Evolutionary conservation across 2,888 invertebrate species (phyloP).

Genomic region (Linnaemya vulpina): DNA sequence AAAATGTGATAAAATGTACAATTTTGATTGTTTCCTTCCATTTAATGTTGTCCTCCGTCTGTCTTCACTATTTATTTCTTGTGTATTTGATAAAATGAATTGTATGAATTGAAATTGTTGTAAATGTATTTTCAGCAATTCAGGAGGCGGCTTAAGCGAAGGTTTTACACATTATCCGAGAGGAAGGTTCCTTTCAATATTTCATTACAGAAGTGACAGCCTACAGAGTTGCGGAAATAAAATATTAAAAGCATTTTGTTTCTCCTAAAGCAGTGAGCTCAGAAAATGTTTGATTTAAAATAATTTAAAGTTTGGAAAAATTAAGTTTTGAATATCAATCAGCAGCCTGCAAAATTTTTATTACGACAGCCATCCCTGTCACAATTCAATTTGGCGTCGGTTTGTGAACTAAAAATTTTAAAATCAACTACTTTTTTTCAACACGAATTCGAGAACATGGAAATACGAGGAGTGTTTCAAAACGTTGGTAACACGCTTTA

Average conservation of each 20-base stretch:
- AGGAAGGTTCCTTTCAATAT: conserved; percentile 5
- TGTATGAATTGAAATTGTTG: conserved; percentile 17
- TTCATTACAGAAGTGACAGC: not conserved
- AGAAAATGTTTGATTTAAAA: too few species aligned
- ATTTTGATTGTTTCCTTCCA: conserved; percentile 46
- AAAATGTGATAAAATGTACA: conserved; percentile 44
- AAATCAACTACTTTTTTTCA: too few species aligned
- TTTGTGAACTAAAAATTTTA: too few species aligned
- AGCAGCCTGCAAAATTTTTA: too few species aligned
- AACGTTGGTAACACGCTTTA: too few species aligned
- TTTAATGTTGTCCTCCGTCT: not conserved
- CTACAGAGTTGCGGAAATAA: not conserved
- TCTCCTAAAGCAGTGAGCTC: too few species aligned
- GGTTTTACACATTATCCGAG: not conserved
- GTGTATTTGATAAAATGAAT: conserved; percentile 1
- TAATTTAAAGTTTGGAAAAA: too few species aligned
- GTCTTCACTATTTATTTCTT: not conserved
- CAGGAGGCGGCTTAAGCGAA: not conserved
- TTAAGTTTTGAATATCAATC: too few species aligned
- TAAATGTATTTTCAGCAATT: not conserved
- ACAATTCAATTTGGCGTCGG: too few species aligned
- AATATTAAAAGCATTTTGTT: not conserved
- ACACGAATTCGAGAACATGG: too few species aligned
- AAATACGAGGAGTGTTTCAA: too few species aligned
- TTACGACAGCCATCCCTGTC: too few species aligned